These are phyloP conservation scores for Trachelus tabidus DNA, from an alignment of 2,888 invertebrate species.

Conservation along the genomic window DNA sequence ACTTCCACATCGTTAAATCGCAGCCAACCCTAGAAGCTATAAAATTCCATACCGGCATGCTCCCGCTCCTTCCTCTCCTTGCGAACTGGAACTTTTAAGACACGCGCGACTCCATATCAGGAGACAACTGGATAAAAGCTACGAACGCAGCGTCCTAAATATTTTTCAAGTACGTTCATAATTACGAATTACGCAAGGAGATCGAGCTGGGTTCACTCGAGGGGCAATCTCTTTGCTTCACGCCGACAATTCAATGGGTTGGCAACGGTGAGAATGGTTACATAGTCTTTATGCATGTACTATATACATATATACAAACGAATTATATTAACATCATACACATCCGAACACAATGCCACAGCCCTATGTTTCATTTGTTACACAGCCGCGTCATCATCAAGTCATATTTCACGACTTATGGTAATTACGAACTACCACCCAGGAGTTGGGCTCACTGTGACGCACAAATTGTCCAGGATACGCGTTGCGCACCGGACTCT, in stretches of 20 bases:
- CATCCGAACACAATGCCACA: neutral
- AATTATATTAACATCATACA: neutral
- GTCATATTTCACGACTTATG: conserved; percentile 64
- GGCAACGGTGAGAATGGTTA: neutral
- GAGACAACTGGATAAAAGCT: neutral
- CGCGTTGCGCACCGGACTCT: neutral
- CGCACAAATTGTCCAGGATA: neutral
- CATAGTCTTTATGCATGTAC: neutral
- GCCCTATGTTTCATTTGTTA: conserved; percentile 54
- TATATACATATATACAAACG: no score
- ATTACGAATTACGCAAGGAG: neutral
- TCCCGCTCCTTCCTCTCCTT: neutral
- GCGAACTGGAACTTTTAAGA: neutral
- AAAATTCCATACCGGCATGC: neutral
- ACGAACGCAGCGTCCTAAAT: neutral
- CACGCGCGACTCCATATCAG: neutral
- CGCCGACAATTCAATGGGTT: neutral
- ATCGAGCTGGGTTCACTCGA: neutral
- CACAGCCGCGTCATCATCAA: conserved; percentile 55
- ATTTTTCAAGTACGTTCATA: neutral
- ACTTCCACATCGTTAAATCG: neutral
- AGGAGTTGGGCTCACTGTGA: conserved; percentile 41
- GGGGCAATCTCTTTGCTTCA: neutral
- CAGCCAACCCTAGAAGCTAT: neutral
- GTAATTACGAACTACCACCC: conserved; percentile 61